These are phyloP conservation scores for Diachasmimorpha longicaudata DNA, from an alignment of 1,140 invertebrate species.

Conservation along the genomic window DNA sequence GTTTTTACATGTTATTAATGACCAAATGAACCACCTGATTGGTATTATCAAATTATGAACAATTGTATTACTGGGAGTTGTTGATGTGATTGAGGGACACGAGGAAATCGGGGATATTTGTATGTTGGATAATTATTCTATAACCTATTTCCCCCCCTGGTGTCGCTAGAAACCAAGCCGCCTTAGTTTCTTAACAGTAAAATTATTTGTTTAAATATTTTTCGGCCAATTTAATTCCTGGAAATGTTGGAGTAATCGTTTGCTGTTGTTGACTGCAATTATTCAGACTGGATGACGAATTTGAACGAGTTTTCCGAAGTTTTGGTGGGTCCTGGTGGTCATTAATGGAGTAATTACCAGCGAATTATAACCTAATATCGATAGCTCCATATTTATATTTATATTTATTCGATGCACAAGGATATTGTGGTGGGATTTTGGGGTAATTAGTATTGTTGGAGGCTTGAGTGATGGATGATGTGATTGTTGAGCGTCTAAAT, in stretches of 20 bases:
- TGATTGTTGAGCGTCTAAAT: not conserved
- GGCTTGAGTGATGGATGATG: not conserved
- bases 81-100: too few relatives aligned
- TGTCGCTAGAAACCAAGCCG: conserved; percentile 39
- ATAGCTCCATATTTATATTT: conserved; percentile 39
- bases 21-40: conserved; percentile 36
- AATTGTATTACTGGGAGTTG: not conserved
- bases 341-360: conserved; percentile 26
- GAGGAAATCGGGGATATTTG: not conserved
- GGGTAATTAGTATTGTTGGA: not conserved
- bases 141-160: conserved; percentile 45
- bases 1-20: conserved; percentile 47
- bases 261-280: not conserved
- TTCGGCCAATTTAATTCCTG: not conserved
- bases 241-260: not conserved
- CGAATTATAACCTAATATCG: conserved; percentile 51
- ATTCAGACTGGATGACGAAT: not conserved
- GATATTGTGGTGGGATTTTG: not conserved
- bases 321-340: not conserved
- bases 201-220: conserved; percentile 46
- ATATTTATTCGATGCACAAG: not conserved
- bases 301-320: not conserved
- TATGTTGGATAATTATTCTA: conserved; percentile 32
- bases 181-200: conserved; percentile 40
- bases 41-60: conserved; percentile 6